A percentile compares a stretch with the other conserved stretches of the same genome.
Evolutionary conservation across 2,888 invertebrate genomes (phyloP).

Genomic region (Dasysyrphus tricinctus): DNA sequence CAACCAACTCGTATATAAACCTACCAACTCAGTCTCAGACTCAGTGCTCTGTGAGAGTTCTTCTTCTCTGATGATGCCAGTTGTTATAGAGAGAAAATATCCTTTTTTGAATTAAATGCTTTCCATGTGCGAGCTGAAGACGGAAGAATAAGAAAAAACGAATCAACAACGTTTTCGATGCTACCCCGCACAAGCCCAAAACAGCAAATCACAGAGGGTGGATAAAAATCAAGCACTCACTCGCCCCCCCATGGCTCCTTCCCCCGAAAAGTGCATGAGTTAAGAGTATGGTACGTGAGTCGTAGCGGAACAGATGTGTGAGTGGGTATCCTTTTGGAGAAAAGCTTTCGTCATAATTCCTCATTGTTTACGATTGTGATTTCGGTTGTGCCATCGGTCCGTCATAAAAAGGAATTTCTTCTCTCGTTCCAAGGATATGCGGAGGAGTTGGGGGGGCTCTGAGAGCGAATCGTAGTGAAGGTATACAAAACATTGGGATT

Average conservation of each 20-base stretch:
- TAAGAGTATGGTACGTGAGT: constrained; percentile 67
- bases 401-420: constrained; percentile 74
- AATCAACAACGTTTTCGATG: constrained; percentile 56
- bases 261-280: constrained; percentile 63
- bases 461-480: background rate
- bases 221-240: constrained; percentile 47
- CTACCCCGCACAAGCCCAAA: background rate
- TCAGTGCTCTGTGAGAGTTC: constrained; percentile 39
- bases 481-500: constrained; percentile 48
- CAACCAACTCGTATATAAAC: background rate
- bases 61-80: constrained; percentile 10
- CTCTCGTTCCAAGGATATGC: constrained; percentile 17
- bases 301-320: constrained; percentile 69
- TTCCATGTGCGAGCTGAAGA: constrained; percentile 8
- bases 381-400: constrained; percentile 75
- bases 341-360: constrained; percentile 75
- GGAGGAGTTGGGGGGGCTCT: background rate
- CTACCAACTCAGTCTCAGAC: too few species aligned
- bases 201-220: constrained; percentile 70
- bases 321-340: constrained; percentile 65
- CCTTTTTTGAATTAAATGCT: constrained; percentile 51
- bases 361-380: constrained; percentile 75
- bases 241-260: background rate
- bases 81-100: constrained; percentile 31
- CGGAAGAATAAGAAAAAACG: constrained; percentile 21